phyloP scores from a whole-genome alignment of 2,888 invertebrate species.

The Drosophila nr. perissopoda region DNA sequence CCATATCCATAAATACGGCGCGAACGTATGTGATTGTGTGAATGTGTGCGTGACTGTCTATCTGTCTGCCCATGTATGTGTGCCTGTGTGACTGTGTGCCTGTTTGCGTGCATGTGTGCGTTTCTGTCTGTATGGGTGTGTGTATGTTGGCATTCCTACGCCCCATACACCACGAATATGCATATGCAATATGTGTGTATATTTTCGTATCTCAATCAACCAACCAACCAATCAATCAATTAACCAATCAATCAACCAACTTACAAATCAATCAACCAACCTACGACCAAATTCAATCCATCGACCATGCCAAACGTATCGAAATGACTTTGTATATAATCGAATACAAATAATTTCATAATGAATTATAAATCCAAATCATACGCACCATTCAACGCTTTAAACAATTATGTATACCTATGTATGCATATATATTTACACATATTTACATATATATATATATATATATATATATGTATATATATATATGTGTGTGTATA shows the following conservation, averaged over 20 bases:
- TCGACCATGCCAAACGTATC: slow-evolving; percentile 42
- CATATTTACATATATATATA: slow-evolving; percentile 46
- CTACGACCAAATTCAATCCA: slow-evolving; percentile 40
- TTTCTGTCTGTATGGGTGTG: slow-evolving; percentile 47
- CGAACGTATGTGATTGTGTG: slow-evolving; percentile 19
- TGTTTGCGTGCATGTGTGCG: slow-evolving; percentile 11
- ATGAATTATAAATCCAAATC: slow-evolving; percentile 55
- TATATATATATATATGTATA: slow-evolving; percentile 26
- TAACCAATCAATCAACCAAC: slow-evolving; percentile 43
- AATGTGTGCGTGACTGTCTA: neutral
- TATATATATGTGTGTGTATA: slow-evolving; percentile 30
- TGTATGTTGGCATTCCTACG: slow-evolving; percentile 51
- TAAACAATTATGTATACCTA: slow-evolving; percentile 38
- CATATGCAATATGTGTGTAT: slow-evolving; percentile 37
- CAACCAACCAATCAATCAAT: slow-evolving; percentile 39
- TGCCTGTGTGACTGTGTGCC: neutral
- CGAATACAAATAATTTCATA: slow-evolving; percentile 52
- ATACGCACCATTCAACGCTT: slow-evolving; percentile 67
- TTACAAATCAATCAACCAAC: slow-evolving; percentile 43
- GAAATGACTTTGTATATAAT: slow-evolving; percentile 57
- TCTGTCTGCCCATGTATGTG: slow-evolving; percentile 1
- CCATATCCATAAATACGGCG: slow-evolving; percentile 27
- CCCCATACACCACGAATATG: slow-evolving; percentile 41
- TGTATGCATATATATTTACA: slow-evolving; percentile 15
- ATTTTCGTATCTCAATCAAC: slow-evolving; percentile 49